Percentiles rank a stretch among this genome's conserved stretches.
phyloP scores from a whole-genome alignment of 1,140 invertebrate genomes.

The Glossosoma conforme region DNA sequence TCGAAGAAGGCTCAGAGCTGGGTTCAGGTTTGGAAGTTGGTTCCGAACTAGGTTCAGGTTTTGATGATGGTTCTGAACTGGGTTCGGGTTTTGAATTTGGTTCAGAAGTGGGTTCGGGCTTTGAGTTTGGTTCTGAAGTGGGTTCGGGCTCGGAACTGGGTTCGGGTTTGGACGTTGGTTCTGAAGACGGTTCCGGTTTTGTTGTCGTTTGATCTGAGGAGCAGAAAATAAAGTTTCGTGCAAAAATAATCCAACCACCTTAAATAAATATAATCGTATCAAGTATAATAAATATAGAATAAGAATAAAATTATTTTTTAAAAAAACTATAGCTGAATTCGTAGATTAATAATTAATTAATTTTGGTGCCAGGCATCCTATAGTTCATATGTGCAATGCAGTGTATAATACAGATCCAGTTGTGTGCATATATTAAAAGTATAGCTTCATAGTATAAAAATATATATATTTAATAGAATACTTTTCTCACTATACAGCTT shows the following conservation, averaged over 20 bases:
- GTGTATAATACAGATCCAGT: too few species aligned
- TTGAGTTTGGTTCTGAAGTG: constrained; percentile 30
- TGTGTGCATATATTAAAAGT: too few species aligned
- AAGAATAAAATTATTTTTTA: too few species aligned
- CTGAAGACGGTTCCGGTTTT: constrained; percentile 34
- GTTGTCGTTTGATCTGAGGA: constrained; percentile 25
- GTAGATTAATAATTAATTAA: too few species aligned
- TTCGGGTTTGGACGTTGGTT: constrained; percentile 35
- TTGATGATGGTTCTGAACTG: constrained; percentile 39
- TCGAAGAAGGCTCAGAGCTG: constrained; percentile 35
- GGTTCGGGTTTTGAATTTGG: constrained; percentile 34
- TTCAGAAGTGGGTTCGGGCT: constrained; percentile 37
- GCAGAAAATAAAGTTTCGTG: constrained; percentile 17
- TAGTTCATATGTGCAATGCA: constrained; percentile 7
- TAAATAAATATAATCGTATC: constrained; percentile 7
- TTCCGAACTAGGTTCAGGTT: constrained; percentile 42
- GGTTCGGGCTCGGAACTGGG: constrained; percentile 28
- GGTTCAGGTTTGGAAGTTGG: constrained; percentile 42
- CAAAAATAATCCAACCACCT: constrained; percentile 18
- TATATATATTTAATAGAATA: too few species aligned
- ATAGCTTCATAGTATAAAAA: too few species aligned
- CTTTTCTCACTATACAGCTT: too few species aligned
- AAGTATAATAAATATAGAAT: too few species aligned
- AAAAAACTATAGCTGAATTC: too few species aligned
- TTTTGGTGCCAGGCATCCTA: constrained; percentile 9